phyloP scores from a whole-genome alignment of 2,888 invertebrate genomes.

The Pycnomerus fuliginosus region DNA sequence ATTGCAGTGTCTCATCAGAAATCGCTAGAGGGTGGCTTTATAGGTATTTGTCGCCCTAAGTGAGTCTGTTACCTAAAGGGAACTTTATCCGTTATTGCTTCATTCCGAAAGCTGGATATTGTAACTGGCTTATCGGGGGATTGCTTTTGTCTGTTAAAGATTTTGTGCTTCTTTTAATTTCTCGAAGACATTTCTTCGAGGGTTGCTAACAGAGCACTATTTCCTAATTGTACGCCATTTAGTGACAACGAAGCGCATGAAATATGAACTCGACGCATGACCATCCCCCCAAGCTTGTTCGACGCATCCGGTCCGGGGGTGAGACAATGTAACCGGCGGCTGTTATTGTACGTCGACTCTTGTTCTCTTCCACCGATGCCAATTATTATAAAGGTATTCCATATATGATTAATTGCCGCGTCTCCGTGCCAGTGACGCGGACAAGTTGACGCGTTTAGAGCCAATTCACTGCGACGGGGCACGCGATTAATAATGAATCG shows the following conservation, averaged over 20 bases:
- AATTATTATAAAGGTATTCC: conserved; percentile 35
- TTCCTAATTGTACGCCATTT: conserved; percentile 35
- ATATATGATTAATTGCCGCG: conserved; percentile 38
- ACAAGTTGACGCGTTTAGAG: conserved; percentile 37
- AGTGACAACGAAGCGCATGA: conserved; percentile 41
- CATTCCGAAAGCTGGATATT: conserved; percentile 36
- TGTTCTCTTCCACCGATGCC: conserved; percentile 17
- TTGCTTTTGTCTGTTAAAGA: conserved; percentile 37
- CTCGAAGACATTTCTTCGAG: too few species aligned
- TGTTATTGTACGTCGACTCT: conserved; percentile 1
- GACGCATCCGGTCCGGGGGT: conserved; percentile 42
- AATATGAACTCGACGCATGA: conserved; percentile 48
- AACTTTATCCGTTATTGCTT: conserved; percentile 37
- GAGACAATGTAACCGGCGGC: conserved; percentile 40
- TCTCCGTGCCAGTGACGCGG: conserved; percentile 31
- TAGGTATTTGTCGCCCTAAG: conserved; percentile 43
- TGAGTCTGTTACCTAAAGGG: conserved; percentile 38
- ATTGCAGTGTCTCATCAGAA: conserved; percentile 32
- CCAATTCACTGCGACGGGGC: conserved; percentile 30
- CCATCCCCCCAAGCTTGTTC: conserved; percentile 39
- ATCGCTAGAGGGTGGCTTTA: conserved; percentile 40
- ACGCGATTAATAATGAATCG: conserved; percentile 16
- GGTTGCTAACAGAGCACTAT: conserved; percentile 35
- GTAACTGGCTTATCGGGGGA: conserved; percentile 31
- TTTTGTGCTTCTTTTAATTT: too few species aligned